Conservation (phyloP, 2,797 vertebrate species). For the Scolopax bukidnonensis region DNA sequence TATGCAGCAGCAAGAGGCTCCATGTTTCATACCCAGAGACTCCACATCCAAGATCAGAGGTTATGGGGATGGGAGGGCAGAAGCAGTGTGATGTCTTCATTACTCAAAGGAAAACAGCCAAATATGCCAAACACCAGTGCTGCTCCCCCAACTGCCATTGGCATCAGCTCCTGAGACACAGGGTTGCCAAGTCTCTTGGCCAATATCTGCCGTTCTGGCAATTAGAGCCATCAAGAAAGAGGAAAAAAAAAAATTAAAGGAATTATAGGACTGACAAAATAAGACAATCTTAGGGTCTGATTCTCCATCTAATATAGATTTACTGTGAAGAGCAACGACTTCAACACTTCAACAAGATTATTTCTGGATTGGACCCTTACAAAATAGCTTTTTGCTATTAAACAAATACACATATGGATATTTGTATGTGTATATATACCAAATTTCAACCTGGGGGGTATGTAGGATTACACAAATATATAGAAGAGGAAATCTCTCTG, state of each 20-base stretch:
- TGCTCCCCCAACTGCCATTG: conserved; percentile 22
- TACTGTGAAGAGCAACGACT: neutral
- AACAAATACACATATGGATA: neutral
- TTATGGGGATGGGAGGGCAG: conserved; percentile 17
- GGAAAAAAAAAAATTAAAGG: neutral
- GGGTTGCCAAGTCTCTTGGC: conserved; percentile 47
- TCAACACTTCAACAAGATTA: neutral
- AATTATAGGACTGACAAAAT: neutral
- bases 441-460: neutral
- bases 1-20: conserved; percentile 40
- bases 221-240: neutral
- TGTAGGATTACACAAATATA: neutral
- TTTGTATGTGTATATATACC: neutral
- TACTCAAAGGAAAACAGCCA: conserved; percentile 53
- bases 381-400: neutral
- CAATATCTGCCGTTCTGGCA: neutral
- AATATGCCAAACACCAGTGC: conserved; percentile 8
- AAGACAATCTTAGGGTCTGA: neutral
- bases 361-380: neutral
- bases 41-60: conserved; percentile 49
- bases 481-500: neutral
- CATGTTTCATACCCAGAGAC: conserved; percentile 28
- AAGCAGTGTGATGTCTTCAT: conserved; percentile 69
- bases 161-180: neutral
- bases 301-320: neutral